Conservation (phyloP, 1,140 invertebrate genomes). For the Cyrtorhinus lividipennis region DNA sequence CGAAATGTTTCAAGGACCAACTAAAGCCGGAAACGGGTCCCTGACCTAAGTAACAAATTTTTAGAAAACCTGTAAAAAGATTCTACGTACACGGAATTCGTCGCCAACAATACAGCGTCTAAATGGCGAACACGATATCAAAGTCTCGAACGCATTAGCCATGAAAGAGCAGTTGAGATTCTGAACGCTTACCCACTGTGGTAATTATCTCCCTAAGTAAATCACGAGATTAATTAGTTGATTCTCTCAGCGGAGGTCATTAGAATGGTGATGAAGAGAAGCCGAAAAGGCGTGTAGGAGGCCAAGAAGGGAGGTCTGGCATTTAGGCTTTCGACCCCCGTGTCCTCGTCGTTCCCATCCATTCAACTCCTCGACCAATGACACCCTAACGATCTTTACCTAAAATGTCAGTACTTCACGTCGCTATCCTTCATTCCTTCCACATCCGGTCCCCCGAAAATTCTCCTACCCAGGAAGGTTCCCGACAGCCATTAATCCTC, state of each 20-base stretch:
- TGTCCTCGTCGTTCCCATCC: neutral
- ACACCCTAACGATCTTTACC: neutral
- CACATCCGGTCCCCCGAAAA: neutral
- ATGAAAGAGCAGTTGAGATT: too few species aligned
- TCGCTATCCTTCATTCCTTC: neutral
- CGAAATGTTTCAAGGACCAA: too few species aligned
- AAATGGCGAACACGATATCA: too few species aligned
- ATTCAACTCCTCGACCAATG: neutral
- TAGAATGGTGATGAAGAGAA: neutral
- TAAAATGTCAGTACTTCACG: neutral
- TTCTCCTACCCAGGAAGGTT: neutral
- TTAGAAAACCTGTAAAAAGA: too few species aligned
- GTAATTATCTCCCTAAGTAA: slow-evolving; percentile 14
- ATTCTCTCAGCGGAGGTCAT: slow-evolving; percentile 10
- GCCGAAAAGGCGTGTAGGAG: neutral
- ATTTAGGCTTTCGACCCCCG: neutral
- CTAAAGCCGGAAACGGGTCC: too few species aligned
- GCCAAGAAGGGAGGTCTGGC: neutral
- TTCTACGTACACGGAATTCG: too few species aligned
- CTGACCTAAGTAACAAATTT: too few species aligned
- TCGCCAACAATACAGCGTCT: too few species aligned
- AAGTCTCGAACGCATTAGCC: too few species aligned
- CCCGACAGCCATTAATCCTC: neutral
- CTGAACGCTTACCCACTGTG: neutral
- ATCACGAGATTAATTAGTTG: slow-evolving; percentile 19